Evolutionary conservation across 1,140 invertebrate species (phyloP), one percentile per base, ranked within the genome.

Genomic region (Drosophila kohkoa): DNA sequence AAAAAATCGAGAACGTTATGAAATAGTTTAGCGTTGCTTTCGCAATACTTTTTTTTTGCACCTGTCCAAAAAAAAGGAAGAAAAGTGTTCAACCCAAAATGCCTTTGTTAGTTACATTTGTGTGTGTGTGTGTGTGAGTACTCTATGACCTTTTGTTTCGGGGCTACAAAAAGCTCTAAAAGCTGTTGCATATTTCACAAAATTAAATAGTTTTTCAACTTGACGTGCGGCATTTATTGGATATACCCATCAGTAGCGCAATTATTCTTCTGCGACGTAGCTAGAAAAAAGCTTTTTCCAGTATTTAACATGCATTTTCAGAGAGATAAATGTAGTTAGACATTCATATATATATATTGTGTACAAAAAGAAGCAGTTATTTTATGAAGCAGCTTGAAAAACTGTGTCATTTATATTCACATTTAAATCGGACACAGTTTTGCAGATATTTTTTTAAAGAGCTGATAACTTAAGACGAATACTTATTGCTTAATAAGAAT

Each of bases 51-150:
- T 51, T 25, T 20, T 25, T 55, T 62, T 62, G 55, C 65, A 74
- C 75, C 60, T 70, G 60, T 58, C 49, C 48, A 77, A 75, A 74
- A 75, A 38, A 38, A 38, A 11, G 10, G 10, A 38, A 8, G 8
- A 8, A 75, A 45, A 3, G 20, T 25, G 20, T 78, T 16, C 13
- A 45, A 52, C 32, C 64, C 64, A 65, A 74, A 78, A 75, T 71
- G 80, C 73, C 68, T 82, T 81, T 78, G 75, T 74, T 81, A 82
- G 78, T 82, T 54, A 41, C 35, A 35, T 54, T n/a, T n/a, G n/a
- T n/a, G 32, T 16, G 15, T 45, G 15, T 8, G 8, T 28, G 49
- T 10, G 38, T 15, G 43, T 13, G 49, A 59, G 54, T 67, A 66
- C 57, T 69, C 32, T 58, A 58, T 58, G 51, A 46, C 65, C 48